Percentiles rank a stretch among this genome's conserved stretches.
Conservation (phyloP, 2,797 vertebrate species). For the Enteromius unitaeniatus region DNA sequence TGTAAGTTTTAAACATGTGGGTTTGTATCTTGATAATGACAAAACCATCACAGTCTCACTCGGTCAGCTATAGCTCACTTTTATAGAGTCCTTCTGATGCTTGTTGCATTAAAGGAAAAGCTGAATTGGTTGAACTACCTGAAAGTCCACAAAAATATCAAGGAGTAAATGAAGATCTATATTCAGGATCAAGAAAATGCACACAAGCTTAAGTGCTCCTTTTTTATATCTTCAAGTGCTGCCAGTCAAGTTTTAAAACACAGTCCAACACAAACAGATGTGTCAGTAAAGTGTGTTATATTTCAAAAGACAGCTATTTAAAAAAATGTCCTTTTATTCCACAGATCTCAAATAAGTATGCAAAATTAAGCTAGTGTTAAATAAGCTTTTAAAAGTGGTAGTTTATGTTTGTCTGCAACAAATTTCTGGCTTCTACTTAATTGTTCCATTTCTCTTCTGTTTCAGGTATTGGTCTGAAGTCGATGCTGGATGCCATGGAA, state of each 20-base stretch:
- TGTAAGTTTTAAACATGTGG: conserved; percentile 68
- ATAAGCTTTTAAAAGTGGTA: background rate
- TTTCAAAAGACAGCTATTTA: conserved; percentile 41
- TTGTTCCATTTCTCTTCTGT: conserved; percentile 68
- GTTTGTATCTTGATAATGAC: conserved; percentile 71
- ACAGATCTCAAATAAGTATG: conserved; percentile 25
- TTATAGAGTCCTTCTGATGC: conserved; percentile 59
- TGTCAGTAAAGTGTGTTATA: conserved; percentile 34
- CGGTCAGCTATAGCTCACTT: conserved; percentile 65
- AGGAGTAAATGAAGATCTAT: conserved; percentile 16
- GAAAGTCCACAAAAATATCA: conserved; percentile 32
- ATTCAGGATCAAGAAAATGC: conserved; percentile 17
- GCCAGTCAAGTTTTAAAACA: conserved; percentile 34
- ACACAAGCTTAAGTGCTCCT: conserved; percentile 15
- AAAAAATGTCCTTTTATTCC: conserved; percentile 25
- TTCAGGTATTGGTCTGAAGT: conserved; percentile 94
- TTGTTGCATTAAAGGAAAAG: conserved; percentile 54
- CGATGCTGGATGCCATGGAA: conserved; percentile 98
- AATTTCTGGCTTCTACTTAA: conserved; percentile 11
- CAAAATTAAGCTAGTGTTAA: background rate
- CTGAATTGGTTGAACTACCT: conserved; percentile 38
- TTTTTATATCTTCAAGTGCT: conserved; percentile 19
- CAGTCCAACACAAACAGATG: conserved; percentile 20
- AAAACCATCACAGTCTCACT: conserved; percentile 67
- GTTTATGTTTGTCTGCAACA: conserved; percentile 8